These are phyloP conservation scores for Procavia capensis DNA, from an alignment of 2,113 vertebrate genomes.

Conservation along the genomic window DNA sequence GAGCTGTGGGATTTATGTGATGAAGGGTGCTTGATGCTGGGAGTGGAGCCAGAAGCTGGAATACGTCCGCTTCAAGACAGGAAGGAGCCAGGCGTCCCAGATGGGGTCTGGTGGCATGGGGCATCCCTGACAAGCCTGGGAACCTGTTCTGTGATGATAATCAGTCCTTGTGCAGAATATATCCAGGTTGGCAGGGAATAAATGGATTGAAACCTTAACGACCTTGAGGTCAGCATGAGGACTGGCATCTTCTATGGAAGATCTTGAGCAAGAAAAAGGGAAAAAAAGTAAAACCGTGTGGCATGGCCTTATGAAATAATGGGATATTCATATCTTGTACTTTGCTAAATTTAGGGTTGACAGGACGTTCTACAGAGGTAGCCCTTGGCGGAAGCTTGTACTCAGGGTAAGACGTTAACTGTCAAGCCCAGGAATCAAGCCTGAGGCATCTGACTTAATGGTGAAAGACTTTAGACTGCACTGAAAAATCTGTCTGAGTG, in stretches of 20 bases:
- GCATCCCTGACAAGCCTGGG: not conserved
- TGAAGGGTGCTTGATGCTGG: fast-evolving
- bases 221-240: not conserved
- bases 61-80: not conserved
- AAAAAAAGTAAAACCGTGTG: not conserved
- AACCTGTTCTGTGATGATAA: fast-evolving
- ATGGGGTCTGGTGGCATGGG: fast-evolving
- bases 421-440: conserved; percentile 83
- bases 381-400: conserved; percentile 77
- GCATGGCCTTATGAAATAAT: conserved; percentile 56
- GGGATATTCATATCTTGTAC: conserved; percentile 8
- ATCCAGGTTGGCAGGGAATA: not conserved
- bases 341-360: conserved; percentile 79
- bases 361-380: conserved; percentile 71
- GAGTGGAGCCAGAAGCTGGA: not conserved
- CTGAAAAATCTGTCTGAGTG: not conserved
- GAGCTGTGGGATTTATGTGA: fast-evolving
- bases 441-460: conserved; percentile 84
- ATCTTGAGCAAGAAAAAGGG: not conserved
- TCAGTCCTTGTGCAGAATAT: not conserved
- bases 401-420: conserved; percentile 84
- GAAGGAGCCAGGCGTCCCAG: not conserved
- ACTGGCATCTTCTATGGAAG: not conserved
- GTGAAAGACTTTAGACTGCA: conserved; percentile 64
- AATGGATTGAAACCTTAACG: not conserved